Base-by-base conservation (phyloP, 2,888 invertebrate species). In the Apeira syringaria region DNA sequence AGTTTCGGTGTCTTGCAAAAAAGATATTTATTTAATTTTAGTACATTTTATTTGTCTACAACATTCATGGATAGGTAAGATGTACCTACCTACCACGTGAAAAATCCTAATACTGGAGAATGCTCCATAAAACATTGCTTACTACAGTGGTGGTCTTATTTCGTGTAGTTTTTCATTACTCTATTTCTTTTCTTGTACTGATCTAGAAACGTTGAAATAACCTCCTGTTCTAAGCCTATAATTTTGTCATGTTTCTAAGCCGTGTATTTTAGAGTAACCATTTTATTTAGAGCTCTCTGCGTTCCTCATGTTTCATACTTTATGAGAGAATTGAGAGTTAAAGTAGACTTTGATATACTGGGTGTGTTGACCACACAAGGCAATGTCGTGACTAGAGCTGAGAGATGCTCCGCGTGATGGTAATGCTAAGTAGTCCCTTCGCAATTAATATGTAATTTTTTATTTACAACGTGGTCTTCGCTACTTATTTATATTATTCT, bases 221-320 rank as follows among this genome's bases (percentile, higher is more conserved):
- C 64, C 78, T 74, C 74, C 74, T 74, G 75, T 54, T 52, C 35
- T 47, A 62, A 64, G 44, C 60, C 73, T 76, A 74, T 80, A 77
- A 82, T 82, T 82, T 80, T 64, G 63, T 68, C 62, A 61, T 66
- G 49, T 61, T 40, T 40, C 49, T 41, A 47, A 47, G n/a, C 40
- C 31, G 34, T 44, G 35, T 46, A 50, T 57, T 42, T 40, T 9
- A 39, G 25, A 27, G 17, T 2, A 39, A 10, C 76, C 71, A 68
- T 36, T 53, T 6, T 44, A 49, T 1, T 6, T 24, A 55, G 71
- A 61, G 6, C 70, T 54, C 33, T 46, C 18, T 18, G 12, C 35
- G 27, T 34, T 53, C 36, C 34, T 27, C 20, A 12, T 8, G 10
- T 29, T 2, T 20, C 27, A 13, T 20, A 5, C n/a, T 4, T 13